Evolutionary conservation across 2,797 vertebrate genomes (phyloP).

Genomic region (Spinus pinus): DNA sequence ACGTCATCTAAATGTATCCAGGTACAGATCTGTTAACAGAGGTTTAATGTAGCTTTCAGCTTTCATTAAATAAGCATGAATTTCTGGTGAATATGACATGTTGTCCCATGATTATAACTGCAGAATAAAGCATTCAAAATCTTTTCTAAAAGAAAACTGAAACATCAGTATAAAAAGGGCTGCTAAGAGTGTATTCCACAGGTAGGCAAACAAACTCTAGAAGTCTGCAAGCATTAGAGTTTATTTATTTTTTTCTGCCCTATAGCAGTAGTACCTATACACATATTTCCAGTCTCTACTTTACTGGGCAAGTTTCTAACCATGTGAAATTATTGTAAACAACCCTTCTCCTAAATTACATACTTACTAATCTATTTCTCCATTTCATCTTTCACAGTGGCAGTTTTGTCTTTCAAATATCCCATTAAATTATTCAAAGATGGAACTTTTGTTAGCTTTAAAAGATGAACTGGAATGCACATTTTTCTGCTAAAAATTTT

Average conservation of each 20-base stretch:
- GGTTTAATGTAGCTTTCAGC: not conserved
- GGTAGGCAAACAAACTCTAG: not conserved
- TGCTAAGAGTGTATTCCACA: not conserved
- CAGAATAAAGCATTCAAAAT: not conserved
- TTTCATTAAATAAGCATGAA: not conserved
- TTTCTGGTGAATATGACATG: not conserved
- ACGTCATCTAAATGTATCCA: not conserved
- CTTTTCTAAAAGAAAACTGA: not conserved
- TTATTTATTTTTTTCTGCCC: not conserved
- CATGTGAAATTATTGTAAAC: accelerated
- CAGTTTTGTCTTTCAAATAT: not conserved
- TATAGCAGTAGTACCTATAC: not conserved
- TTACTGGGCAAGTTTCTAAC: not conserved
- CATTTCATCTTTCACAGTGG: not conserved
- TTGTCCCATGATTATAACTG: not conserved
- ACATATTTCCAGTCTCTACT: not conserved
- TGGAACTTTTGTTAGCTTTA: not conserved
- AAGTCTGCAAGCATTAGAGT: not conserved
- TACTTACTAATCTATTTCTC: not conserved
- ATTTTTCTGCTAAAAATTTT: not conserved
- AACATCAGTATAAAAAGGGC: not conserved
- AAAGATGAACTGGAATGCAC: not conserved
- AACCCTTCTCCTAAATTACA: not conserved
- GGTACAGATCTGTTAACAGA: not conserved
- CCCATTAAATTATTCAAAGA: not conserved